phyloP scores from a whole-genome alignment of 2,888 invertebrate species.

The Noctua janthina region DNA sequence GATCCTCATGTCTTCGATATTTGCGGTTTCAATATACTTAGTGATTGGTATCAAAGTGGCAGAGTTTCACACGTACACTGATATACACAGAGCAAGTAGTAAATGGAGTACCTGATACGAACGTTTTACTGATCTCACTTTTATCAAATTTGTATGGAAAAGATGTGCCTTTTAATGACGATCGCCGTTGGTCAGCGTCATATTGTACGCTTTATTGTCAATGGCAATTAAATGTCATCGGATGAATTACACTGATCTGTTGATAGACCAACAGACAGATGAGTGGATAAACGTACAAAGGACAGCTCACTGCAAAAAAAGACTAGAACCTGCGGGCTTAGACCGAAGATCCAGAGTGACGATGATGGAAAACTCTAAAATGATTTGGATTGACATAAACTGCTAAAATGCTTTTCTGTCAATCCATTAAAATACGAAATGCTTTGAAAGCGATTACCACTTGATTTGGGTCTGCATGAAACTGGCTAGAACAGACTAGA shows the following conservation, averaged over 20 bases:
- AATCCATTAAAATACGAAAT: background rate
- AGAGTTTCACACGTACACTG: conserved; percentile 70
- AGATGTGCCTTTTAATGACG: too few relatives aligned
- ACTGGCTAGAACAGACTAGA: too few relatives aligned
- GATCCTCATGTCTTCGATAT: conserved; percentile 67
- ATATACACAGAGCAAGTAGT: conserved; percentile 4
- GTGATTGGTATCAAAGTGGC: conserved; percentile 64
- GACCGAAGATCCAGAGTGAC: background rate
- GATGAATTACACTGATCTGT: background rate
- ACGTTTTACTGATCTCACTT: too few relatives aligned
- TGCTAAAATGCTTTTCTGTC: background rate
- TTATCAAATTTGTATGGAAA: background rate
- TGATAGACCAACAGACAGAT: background rate
- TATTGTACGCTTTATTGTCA: background rate
- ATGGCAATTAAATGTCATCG: background rate
- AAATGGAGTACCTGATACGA: conserved; percentile 16
- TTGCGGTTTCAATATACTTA: conserved; percentile 72
- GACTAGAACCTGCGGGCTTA: background rate
- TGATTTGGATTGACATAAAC: background rate
- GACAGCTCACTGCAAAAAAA: background rate
- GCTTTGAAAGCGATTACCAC: background rate
- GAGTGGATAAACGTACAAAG: background rate
- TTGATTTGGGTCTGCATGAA: background rate
- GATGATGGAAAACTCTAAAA: background rate
- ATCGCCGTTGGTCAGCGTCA: background rate